phyloP scores from a whole-genome alignment of 2,888 invertebrate genomes.

The Mythimna lalbum region DNA sequence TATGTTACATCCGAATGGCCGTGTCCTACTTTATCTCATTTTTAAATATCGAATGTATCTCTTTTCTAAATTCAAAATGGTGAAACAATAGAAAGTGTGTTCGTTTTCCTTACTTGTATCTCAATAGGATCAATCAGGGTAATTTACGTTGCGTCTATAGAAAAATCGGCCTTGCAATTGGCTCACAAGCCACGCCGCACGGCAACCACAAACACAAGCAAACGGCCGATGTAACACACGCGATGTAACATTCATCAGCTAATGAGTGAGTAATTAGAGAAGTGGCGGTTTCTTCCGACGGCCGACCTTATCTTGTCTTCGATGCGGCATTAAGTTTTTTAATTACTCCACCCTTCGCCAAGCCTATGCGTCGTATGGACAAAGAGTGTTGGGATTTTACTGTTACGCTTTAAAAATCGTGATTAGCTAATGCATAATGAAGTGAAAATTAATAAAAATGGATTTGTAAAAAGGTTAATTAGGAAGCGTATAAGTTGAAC shows the following conservation, averaged over 20 bases:
- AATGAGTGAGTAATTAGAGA: slow-evolving; percentile 90
- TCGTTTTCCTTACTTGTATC: background rate
- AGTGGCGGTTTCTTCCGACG: slow-evolving; percentile 88
- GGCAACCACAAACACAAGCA: slow-evolving; percentile 61
- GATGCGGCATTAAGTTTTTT: slow-evolving; percentile 86
- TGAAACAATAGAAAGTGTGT: background rate
- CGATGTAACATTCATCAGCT: slow-evolving; percentile 84
- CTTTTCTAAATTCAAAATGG: slow-evolving; percentile 1
- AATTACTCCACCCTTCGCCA: slow-evolving; percentile 82
- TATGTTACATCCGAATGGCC: slow-evolving; percentile 45
- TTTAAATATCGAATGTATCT: slow-evolving; percentile 23
- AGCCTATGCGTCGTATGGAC: slow-evolving; percentile 45
- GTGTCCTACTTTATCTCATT: slow-evolving; percentile 50
- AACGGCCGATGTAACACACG: slow-evolving; percentile 63
- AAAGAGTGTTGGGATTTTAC: slow-evolving; percentile 30
- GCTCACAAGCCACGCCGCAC: slow-evolving; percentile 56
- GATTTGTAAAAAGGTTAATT: background rate
- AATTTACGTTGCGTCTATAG: slow-evolving; percentile 46
- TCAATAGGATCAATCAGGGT: slow-evolving; percentile 46
- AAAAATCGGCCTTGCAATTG: slow-evolving; percentile 57
- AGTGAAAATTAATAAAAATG: background rate
- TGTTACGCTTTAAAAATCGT: background rate
- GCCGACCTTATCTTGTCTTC: slow-evolving; percentile 89
- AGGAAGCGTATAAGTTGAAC: no score
- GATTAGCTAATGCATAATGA: slow-evolving; percentile 19